phyloP scores from a whole-genome alignment of 2,797 vertebrate genomes.

The Megaceryle alcyon region DNA sequence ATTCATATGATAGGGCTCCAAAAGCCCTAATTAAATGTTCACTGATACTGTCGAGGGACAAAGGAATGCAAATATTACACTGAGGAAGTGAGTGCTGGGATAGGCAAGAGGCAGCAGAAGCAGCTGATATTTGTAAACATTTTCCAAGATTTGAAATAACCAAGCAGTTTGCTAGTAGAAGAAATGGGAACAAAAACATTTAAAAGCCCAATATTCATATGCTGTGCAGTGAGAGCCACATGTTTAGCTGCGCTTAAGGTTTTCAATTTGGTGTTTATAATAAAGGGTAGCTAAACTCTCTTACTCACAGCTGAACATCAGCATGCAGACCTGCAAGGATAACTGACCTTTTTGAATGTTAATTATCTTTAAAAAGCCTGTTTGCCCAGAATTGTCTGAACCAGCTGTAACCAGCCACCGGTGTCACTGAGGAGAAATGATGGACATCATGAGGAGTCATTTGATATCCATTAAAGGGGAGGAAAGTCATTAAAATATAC shows the following conservation, averaged over 20 bases:
- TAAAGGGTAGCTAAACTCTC: slow-evolving; percentile 14
- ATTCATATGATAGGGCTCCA: neutral
- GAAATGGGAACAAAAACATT: neutral
- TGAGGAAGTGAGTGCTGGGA: neutral
- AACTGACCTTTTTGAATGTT: slow-evolving; percentile 71
- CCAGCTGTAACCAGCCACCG: slow-evolving; percentile 50
- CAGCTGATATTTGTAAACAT: neutral
- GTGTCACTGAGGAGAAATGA: slow-evolving; percentile 55
- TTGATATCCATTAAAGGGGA: slow-evolving; percentile 60
- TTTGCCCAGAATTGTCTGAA: slow-evolving; percentile 65
- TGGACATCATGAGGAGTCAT: slow-evolving; percentile 32
- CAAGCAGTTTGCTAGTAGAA: neutral
- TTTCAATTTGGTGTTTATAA: slow-evolving; percentile 1
- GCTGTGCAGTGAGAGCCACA: neutral
- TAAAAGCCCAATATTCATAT: slow-evolving; percentile 18
- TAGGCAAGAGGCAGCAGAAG: neutral
- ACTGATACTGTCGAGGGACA: neutral
- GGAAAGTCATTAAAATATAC: slow-evolving; percentile 65
- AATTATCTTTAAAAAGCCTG: slow-evolving; percentile 69
- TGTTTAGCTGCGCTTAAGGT: slow-evolving; percentile 8
- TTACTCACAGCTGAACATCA: slow-evolving; percentile 36
- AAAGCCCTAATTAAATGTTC: neutral
- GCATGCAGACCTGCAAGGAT: slow-evolving; percentile 62
- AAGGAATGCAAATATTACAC: neutral
- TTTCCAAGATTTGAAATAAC: neutral